These are phyloP conservation scores for Synanthedon formicaeformis DNA, from an alignment of 2,888 invertebrate genomes.

Conservation along the genomic window DNA sequence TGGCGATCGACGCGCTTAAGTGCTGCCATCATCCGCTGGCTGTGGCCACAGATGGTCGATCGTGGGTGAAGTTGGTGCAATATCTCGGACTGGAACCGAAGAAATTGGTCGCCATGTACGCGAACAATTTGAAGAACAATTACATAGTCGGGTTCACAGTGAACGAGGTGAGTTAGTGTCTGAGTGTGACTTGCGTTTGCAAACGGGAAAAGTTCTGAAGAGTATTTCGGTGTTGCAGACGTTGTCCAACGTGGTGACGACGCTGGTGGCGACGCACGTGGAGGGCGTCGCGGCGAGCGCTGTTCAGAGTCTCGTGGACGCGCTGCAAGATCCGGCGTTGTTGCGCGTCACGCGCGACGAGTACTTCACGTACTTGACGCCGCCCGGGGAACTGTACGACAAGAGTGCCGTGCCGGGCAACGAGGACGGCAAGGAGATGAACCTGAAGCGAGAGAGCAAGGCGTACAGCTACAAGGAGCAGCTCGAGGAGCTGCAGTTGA, in stretches of 20 bases:
- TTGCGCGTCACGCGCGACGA: conserved; percentile 77
- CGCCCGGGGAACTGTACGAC: conserved; percentile 92
- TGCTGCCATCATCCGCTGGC: conserved; percentile 83
- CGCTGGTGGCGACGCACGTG: conserved; percentile 75
- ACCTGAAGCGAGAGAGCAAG: conserved; percentile 95
- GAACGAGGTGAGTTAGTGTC: conserved; percentile 30
- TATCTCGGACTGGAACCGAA: conserved; percentile 70
- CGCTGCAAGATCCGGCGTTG: conserved; percentile 75
- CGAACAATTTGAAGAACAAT: conserved; percentile 69
- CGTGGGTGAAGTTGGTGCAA: conserved; percentile 78
- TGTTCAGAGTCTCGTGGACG: conserved; percentile 69
- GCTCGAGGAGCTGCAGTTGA: conserved; percentile 90
- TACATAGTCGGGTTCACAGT: conserved; percentile 71
- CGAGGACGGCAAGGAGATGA: conserved; percentile 71
- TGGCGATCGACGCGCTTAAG: conserved; percentile 77
- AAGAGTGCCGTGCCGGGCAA: conserved; percentile 73
- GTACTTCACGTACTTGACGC: conserved; percentile 75
- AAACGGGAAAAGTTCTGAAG: too few relatives aligned
- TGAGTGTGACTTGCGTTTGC: not conserved
- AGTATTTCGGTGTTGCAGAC: conserved; percentile 38
- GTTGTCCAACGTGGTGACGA: conserved; percentile 79
- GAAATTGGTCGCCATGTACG: conserved; percentile 71
- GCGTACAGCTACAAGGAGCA: conserved; percentile 97
- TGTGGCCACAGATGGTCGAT: conserved; percentile 62
- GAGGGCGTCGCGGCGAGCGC: conserved; percentile 74